phyloP scores from a whole-genome alignment of 1,140 invertebrate genomes.

The Nasonia giraulti region DNA sequence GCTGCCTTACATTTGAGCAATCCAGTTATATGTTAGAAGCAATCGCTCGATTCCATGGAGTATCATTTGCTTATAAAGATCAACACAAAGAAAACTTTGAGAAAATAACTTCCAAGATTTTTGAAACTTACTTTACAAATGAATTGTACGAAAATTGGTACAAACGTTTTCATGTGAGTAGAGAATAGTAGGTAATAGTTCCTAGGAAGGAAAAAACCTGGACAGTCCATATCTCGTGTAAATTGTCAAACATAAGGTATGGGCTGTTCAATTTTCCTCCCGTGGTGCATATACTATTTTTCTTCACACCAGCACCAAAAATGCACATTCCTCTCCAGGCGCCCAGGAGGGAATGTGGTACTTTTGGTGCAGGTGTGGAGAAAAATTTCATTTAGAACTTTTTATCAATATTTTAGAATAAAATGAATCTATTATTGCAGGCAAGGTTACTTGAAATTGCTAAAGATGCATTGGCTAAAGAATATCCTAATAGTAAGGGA shows the following conservation, averaged over 20 bases:
- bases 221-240: too few species aligned
- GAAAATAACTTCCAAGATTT: conserved; percentile 64
- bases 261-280: too few species aligned
- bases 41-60: conserved; percentile 81
- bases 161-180: conserved; percentile 74
- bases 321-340: too few species aligned
- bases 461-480: conserved; percentile 78
- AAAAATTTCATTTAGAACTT: conserved; percentile 12
- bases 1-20: conserved; percentile 74
- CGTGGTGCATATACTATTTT: too few species aligned
- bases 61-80: conserved; percentile 81
- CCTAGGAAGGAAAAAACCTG: too few species aligned
- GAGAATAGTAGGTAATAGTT: not conserved
- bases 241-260: too few species aligned
- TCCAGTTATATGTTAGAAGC: conserved; percentile 75
- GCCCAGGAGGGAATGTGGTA: too few species aligned
- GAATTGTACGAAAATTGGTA: conserved; percentile 78
- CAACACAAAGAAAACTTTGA: conserved; percentile 77
- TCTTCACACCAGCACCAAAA: too few species aligned
- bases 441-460: not conserved
- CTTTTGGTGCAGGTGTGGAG: too few species aligned
- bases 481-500: conserved; percentile 77
- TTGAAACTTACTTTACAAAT: conserved; percentile 78
- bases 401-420: not conserved
- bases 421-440: conserved; percentile 19